Evolutionary conservation across 2,888 invertebrate genomes (phyloP), one percentile per base, ranked within the genome.

Genomic region (Caenorhabditis wallacei): DNA sequence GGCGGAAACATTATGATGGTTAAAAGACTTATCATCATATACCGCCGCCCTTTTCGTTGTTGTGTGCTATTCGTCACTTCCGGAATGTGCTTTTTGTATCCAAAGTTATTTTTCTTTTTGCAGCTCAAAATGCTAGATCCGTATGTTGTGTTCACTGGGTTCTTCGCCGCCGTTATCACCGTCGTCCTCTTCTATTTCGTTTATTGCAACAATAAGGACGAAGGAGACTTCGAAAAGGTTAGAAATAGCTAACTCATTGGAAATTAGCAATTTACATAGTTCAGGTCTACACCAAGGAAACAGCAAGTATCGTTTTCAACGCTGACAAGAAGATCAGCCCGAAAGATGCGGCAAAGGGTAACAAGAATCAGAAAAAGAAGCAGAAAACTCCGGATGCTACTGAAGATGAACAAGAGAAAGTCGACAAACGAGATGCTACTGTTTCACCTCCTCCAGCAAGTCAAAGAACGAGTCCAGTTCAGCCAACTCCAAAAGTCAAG

Each of bases 371-470:
- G 26, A 40, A 40, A 4, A 26, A 40, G 13, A 24, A 24, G 11
- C 54, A 43, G 30, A 40, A 56, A 22, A 10, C 51, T 11, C 54
- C 24, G 10, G 54, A 26, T 11, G 10, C 16, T 3, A 35, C 57
- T n/a, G 57, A 57, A 13, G 57, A 57, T 3, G 57, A 57, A n/a
- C 30, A 16, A 1, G 56, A 56, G 7, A 56, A 56, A 16, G 56
- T 13, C 13, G 43, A 43, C 16, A 43, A 43, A 43, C 11, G 43
- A 43, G 43, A 13, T 8, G 11, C 13, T 43, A 2, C 43, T 37
- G 4, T 10, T 43, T 16, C 43, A 43, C 16, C 48, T 24, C 13
- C 53, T 10, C 35, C 30, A 53, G 24, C 18, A 4, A 30, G 8
- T 30, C 30, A 30, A 30, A 30, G 30, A 30, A 30, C 30, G 30